Base-by-base conservation (phyloP, 2,888 invertebrate species). In the Drosophila eohydei region DNA sequence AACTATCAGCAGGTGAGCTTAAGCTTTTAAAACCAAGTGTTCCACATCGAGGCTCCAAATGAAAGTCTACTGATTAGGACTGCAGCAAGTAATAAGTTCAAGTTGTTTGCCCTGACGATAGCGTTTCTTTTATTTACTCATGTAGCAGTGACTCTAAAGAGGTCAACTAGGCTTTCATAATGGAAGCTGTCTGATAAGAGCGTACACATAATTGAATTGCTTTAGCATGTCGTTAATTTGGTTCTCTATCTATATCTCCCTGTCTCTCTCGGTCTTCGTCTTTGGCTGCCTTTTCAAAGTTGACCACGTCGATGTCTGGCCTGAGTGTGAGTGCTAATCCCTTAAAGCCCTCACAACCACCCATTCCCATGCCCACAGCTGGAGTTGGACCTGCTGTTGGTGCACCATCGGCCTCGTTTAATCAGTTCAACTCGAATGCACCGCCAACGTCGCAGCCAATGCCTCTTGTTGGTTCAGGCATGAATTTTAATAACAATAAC, bases 1-100 rank as follows among this genome's bases (percentile, higher is more conserved):
- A 92, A 92, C 69, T 92, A 92, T 82, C 92, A 92, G 85, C 92
- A 92, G 89, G 92, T 92, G 79, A 76, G 56, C 2, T 43, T 9
- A 11, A 66, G 51, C 21, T 54, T 34, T 21, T 34, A 28, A 64
- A 32, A 38, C 51, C 8, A 12, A 57, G n/a, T 7, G 51, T 14
- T 36, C 36, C 34, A 54, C 4, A 11, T 28, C 28, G 14, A 3
- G 34, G 8, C 8, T 16, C 8, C 4, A 30, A 30, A 30, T 26
- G 5, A 14, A 30, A 43, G 32, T 30, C 11, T 1, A 8, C 14
- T 30, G n/a, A 36, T 52, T 38, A 26, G 9, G 5, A 14, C 11
- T 40, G 38, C 54, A 28, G 54, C 60, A 55, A 51, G 21, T 11
- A 30, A 50, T n/a, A 26, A 14, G 54, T 51, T 43, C 21, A 56